Percentiles rank a stretch among this genome's conserved stretches.
These are phyloP conservation scores for Rhingia rostrata DNA, from an alignment of 2,888 invertebrate genomes.

Conservation along the genomic window DNA sequence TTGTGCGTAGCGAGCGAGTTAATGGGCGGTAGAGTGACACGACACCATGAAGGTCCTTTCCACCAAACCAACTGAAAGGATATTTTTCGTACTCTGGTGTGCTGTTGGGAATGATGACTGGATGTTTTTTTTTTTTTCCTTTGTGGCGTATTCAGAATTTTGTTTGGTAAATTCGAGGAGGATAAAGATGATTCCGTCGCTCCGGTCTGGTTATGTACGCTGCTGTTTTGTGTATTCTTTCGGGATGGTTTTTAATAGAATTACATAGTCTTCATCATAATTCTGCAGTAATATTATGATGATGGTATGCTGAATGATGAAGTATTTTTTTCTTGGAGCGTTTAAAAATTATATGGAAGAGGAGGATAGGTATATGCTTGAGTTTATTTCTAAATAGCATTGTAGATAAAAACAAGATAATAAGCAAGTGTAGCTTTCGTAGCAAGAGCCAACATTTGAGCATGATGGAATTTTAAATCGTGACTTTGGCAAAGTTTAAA, in stretches of 20 bases:
- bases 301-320: conserved; percentile 25
- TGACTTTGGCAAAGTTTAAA: conserved; percentile 13
- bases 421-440: conserved; percentile 7
- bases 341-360: background rate
- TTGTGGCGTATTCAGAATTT: conserved; percentile 7
- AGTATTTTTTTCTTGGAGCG: conserved; percentile 39
- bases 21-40: conserved; percentile 4
- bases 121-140: conserved; percentile 10
- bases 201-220: conserved; percentile 38
- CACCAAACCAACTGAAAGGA: conserved; percentile 45
- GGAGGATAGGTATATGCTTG: conserved; percentile 9
- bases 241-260: conserved; percentile 54
- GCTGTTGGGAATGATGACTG: conserved; percentile 42
- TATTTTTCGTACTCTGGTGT: conserved; percentile 44
- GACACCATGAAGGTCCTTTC: conserved; percentile 29
- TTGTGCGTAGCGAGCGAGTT: conserved; percentile 33
- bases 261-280: conserved; percentile 67
- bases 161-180: conserved; percentile 29
- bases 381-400: conserved; percentile 18
- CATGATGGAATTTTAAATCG: conserved; percentile 32
- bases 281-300: conserved; percentile 42
- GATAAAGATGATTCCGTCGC: conserved; percentile 46
- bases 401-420: background rate
- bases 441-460: conserved; percentile 16
- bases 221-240: conserved; percentile 24